phyloP scores from a whole-genome alignment of 2,797 vertebrate genomes.

The Balearica regulorum region DNA sequence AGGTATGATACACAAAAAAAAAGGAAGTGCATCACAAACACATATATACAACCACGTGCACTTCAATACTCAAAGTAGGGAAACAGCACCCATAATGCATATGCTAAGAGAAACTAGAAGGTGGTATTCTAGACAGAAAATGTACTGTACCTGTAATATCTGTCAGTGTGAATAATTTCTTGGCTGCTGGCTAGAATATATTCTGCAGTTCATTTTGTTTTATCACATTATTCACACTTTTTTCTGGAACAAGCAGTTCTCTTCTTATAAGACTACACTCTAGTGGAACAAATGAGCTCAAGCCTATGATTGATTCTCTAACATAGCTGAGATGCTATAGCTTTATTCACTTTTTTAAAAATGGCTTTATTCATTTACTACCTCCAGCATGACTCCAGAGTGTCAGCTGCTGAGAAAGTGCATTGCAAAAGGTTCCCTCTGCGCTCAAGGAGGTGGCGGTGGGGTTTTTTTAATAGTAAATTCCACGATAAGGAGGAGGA shows the following conservation, averaged over 20 bases:
- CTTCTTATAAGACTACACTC: constrained; percentile 32
- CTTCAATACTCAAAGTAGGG: background rate
- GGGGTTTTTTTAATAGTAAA: constrained; percentile 12
- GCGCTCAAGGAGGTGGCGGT: constrained; percentile 16
- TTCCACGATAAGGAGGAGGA: constrained; percentile 63
- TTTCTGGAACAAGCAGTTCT: constrained; percentile 62
- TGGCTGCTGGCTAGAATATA: constrained; percentile 62
- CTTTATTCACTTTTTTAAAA: constrained; percentile 25
- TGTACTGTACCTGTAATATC: constrained; percentile 45
- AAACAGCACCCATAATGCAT: constrained; percentile 14
- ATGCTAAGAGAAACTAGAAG: constrained; percentile 22
- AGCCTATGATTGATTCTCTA: constrained; percentile 57
- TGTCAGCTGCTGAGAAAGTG: constrained; percentile 44
- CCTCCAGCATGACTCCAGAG: constrained; percentile 13
- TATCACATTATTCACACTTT: constrained; percentile 64
- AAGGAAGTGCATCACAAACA: background rate
- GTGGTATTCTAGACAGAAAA: constrained; percentile 48
- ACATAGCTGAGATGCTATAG: constrained; percentile 51
- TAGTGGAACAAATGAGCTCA: constrained; percentile 60
- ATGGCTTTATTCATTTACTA: constrained; percentile 54
- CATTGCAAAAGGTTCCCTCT: constrained; percentile 67
- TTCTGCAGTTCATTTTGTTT: constrained; percentile 63
- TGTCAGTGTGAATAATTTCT: constrained; percentile 65
- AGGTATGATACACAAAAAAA: background rate
- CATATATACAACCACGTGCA: background rate